Percentiles rank a stretch among this genome's conserved stretches.
phyloP scores from a whole-genome alignment of 2,888 invertebrate species.

The Phortica okadai region DNA sequence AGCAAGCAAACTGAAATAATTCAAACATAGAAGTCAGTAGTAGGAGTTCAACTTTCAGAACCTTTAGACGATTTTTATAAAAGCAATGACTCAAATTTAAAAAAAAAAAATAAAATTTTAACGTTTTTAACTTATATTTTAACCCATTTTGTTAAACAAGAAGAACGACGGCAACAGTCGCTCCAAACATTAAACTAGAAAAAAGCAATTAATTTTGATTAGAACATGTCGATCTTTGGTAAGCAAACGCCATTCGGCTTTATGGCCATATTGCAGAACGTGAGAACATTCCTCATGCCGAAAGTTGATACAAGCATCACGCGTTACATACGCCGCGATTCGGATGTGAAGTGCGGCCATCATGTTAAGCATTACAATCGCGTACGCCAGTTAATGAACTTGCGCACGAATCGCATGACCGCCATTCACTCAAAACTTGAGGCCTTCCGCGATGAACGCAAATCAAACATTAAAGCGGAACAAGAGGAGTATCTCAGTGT shows the following conservation, averaged over 20 bases:
- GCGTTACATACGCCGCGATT: neutral
- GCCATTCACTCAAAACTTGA: neutral
- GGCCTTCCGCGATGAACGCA: neutral
- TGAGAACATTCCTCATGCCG: neutral
- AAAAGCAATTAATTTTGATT: too few relatives aligned
- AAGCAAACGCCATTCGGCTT: neutral
- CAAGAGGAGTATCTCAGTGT: neutral
- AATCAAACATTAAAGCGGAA: neutral
- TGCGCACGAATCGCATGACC: neutral
- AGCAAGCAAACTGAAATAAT: too few relatives aligned
- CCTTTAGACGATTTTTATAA: too few relatives aligned
- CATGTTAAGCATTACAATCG: neutral
- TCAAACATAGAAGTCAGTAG: too few relatives aligned
- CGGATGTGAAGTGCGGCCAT: neutral
- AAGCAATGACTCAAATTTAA: too few relatives aligned
- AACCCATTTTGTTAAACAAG: too few relatives aligned
- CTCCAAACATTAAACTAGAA: too few relatives aligned
- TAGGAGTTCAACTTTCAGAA: too few relatives aligned
- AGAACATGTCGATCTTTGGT: neutral
- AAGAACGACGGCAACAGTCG: too few relatives aligned
- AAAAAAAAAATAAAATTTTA: too few relatives aligned
- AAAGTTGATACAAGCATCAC: neutral
- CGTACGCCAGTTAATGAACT: neutral
- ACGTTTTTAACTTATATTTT: too few relatives aligned
- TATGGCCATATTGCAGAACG: neutral